phyloP scores from a whole-genome alignment of 1,140 invertebrate species.

The Venturia canescens region DNA sequence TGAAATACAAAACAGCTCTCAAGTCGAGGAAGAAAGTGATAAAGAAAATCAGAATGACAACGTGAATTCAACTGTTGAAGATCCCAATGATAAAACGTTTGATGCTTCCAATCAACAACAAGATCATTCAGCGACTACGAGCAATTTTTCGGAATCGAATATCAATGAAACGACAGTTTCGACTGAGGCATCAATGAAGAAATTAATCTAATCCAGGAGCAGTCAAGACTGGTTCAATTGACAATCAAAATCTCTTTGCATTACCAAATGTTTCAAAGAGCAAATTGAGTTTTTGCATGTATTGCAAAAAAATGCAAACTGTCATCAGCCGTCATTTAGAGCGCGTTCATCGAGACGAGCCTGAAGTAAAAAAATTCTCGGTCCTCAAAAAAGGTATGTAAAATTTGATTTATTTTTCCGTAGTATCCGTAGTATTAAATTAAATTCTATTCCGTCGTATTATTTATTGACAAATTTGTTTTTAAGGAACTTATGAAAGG shows the following conservation, averaged over 20 bases:
- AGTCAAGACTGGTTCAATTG: conserved; percentile 25
- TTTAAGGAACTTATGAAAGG: neutral
- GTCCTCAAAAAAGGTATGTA: conserved; percentile 24
- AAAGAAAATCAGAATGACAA: neutral
- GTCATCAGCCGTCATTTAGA: conserved; percentile 50
- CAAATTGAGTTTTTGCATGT: conserved; percentile 45
- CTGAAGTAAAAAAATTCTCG: conserved; percentile 43
- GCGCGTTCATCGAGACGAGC: conserved; percentile 39
- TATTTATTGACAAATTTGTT: neutral
- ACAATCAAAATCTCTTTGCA: conserved; percentile 14
- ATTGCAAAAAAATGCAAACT: conserved; percentile 44
- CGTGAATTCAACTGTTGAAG: neutral
- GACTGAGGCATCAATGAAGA: too few relatives aligned
- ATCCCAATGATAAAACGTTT: neutral
- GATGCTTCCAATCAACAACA: neutral
- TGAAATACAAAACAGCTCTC: too few relatives aligned
- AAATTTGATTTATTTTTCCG: conserved; percentile 4
- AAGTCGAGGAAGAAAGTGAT: neutral
- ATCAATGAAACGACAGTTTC: neutral
- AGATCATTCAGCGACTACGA: neutral
- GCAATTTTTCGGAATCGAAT: neutral
- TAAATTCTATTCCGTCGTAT: neutral
- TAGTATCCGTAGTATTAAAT: conserved; percentile 17
- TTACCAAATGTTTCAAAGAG: neutral
- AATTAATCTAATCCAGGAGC: conserved; percentile 3